Conservation (phyloP, 2,113 vertebrate species). For the Hirundichthys speculiger region DNA sequence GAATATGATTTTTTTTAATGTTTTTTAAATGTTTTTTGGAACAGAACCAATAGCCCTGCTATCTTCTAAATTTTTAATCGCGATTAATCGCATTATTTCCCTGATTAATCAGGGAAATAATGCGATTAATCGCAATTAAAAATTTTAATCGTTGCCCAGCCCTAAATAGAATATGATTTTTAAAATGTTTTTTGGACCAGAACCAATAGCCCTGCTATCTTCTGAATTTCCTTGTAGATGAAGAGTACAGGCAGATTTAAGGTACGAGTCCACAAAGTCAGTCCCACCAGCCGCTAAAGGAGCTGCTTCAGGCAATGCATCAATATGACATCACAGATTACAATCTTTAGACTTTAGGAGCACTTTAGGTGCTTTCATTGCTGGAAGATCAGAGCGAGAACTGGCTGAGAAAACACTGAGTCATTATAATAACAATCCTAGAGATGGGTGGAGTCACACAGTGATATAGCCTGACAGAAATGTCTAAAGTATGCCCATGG, state of each 20-base stretch:
- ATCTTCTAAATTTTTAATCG: conserved; percentile 62
- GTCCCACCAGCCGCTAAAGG: conserved; percentile 63
- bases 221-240: conserved; percentile 62
- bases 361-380: conserved; percentile 71
- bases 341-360: conserved; percentile 71
- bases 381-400: conserved; percentile 54
- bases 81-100: too few species aligned
- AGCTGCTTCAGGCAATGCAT: conserved; percentile 69
- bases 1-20: conserved; percentile 28
- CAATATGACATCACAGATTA: conserved; percentile 76
- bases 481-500: conserved; percentile 24
- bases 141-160: too few species aligned
- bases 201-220: conserved; percentile 53
- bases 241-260: conserved; percentile 61
- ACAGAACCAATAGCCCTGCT: conserved; percentile 52
- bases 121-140: too few species aligned
- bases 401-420: conserved; percentile 69
- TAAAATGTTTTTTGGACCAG: conserved; percentile 45
- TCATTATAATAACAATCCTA: conserved; percentile 74
- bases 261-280: conserved; percentile 63
- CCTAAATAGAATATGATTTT: conserved; percentile 38
- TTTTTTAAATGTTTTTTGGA: conserved; percentile 45
- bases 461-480: conserved; percentile 40
- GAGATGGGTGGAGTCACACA: conserved; percentile 52
- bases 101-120: too few species aligned